Evolutionary conservation across 2,113 vertebrate genomes (phyloP).

Genomic region (Fregetta grallaria): DNA sequence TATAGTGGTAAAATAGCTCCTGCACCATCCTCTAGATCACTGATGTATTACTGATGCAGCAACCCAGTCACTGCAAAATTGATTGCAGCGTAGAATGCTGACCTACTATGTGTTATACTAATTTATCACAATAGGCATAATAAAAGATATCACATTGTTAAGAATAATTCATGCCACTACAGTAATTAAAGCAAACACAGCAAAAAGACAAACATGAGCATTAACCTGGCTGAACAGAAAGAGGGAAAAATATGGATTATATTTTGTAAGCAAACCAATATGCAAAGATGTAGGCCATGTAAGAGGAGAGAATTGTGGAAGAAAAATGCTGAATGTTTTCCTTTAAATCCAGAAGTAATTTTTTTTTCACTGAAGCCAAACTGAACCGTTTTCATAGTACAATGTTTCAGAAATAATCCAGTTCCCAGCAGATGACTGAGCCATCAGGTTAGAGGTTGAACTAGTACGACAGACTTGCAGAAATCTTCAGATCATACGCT

Average conservation of each 20-base stretch:
- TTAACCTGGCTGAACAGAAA: neutral
- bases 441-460: neutral
- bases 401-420: neutral
- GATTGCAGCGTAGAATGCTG: neutral
- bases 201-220: neutral
- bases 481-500: neutral
- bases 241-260: neutral
- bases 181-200: neutral
- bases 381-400: neutral
- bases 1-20: neutral
- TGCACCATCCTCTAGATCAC: neutral
- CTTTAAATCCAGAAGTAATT: neutral
- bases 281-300: accelerated
- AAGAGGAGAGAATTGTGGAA: neutral
- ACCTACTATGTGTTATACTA: neutral
- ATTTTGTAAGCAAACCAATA: neutral
- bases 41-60: neutral
- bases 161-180: neutral
- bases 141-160: neutral
- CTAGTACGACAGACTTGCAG: neutral
- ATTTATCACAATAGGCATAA: neutral
- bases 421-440: neutral
- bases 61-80: neutral
- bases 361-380: neutral
- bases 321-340: neutral